Percentiles rank a stretch among this genome's conserved stretches.
These are phyloP conservation scores for Passerculus sandwichensis DNA, from an alignment of 2,797 vertebrate genomes.

Conservation along the genomic window DNA sequence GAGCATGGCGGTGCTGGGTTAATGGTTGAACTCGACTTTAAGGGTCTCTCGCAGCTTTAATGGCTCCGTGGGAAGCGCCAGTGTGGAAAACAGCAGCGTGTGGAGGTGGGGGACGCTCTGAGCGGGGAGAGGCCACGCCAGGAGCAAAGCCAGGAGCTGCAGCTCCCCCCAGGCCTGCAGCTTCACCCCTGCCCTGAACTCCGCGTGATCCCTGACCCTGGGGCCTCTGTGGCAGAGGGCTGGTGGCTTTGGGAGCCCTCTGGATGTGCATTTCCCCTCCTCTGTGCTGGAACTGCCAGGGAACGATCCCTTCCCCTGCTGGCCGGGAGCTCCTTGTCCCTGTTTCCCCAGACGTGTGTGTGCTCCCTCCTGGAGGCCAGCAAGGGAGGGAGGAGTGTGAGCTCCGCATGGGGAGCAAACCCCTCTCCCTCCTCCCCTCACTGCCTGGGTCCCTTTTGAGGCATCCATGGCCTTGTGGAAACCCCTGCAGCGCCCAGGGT, in stretches of 20 bases:
- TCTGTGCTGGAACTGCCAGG: background rate
- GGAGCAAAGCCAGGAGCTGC: background rate
- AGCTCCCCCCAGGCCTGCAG: background rate
- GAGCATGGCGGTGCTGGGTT: background rate
- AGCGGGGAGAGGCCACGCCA: fast-evolving
- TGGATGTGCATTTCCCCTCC: background rate
- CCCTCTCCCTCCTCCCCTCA: background rate
- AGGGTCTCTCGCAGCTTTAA: background rate
- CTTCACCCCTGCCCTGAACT: background rate
- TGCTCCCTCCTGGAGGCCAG: fast-evolving
- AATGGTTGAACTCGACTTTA: background rate
- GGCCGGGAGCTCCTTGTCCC: background rate
- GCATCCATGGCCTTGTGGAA: background rate
- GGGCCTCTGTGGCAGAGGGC: background rate
- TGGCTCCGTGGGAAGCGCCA: background rate
- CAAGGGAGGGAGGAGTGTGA: background rate
- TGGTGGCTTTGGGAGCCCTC: background rate
- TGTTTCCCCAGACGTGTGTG: fast-evolving
- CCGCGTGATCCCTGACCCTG: background rate
- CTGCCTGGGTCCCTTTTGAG: background rate
- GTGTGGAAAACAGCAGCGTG: background rate
- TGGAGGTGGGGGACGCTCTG: fast-evolving
- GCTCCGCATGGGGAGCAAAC: background rate
- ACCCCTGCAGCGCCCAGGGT: fast-evolving
- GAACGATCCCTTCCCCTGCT: fast-evolving